Evolutionary conservation across 2,113 vertebrate species (phyloP).

Genomic region (Peromyscus californicus): DNA sequence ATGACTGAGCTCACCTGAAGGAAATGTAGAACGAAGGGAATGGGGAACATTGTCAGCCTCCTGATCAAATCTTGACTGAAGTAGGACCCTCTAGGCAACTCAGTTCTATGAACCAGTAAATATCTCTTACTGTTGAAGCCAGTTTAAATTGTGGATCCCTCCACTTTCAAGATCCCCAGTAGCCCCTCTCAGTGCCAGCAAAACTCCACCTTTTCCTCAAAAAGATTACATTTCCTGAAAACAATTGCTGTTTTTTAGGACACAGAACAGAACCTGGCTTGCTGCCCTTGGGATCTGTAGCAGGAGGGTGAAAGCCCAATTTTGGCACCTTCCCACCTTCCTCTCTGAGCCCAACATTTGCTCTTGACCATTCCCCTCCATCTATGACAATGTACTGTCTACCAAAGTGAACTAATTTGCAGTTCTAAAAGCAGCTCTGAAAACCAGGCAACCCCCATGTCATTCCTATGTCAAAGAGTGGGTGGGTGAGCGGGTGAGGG

Average conservation of each 20-base stretch:
- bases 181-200: neutral
- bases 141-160: neutral
- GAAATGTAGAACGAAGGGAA: neutral
- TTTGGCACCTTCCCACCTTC: neutral
- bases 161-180: neutral
- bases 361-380: neutral
- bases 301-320: neutral
- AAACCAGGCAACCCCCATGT: neutral
- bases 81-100: neutral
- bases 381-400: neutral
- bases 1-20: neutral
- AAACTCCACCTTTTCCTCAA: slow-evolving; percentile 59
- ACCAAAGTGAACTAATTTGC: neutral
- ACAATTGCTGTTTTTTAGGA: slow-evolving; percentile 30
- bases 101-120: neutral
- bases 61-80: slow-evolving; percentile 33
- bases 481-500: neutral
- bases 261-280: neutral
- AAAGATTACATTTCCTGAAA: slow-evolving; percentile 45
- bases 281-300: neutral
- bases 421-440: slow-evolving; percentile 3
- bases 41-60: neutral
- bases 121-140: neutral
- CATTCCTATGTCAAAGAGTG: neutral
- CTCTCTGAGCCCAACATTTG: neutral